Evolutionary conservation across 2,888 invertebrate genomes (phyloP).

Genomic region (Salticus scenicus): DNA sequence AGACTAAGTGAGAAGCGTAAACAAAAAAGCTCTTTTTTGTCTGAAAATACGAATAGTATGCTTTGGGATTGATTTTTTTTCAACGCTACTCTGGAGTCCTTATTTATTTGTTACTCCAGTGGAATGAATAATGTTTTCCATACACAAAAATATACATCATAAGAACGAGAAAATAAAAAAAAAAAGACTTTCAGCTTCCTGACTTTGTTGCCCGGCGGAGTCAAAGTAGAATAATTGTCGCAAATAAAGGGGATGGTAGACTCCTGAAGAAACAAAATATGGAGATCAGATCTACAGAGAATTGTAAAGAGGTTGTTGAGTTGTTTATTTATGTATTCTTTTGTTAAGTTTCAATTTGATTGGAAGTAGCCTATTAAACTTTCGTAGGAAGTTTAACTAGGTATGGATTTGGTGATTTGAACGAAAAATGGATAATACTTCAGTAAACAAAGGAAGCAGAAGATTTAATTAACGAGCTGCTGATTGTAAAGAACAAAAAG

Average conservation of each 20-base stretch:
- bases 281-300: not conserved
- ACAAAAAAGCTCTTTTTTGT: constrained; percentile 57
- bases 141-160: constrained; percentile 17
- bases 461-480: not conserved
- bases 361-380: too few species aligned
- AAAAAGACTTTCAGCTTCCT: constrained; percentile 4
- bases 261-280: not conserved
- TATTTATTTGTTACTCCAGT: constrained; percentile 50
- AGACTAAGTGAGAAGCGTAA: constrained; percentile 62
- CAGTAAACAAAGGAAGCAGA: not conserved
- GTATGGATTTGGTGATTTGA: too few species aligned
- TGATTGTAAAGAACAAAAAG: too few species aligned
- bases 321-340: not conserved
- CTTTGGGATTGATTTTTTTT: constrained; percentile 54
- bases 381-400: too few species aligned
- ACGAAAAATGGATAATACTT: too few species aligned
- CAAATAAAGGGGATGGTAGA: not conserved
- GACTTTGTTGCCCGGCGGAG: not conserved
- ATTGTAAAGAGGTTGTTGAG: not conserved
- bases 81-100: constrained; percentile 34
- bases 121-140: constrained; percentile 49
- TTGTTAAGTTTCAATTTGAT: too few species aligned
- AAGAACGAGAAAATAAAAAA: not conserved
- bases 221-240: not conserved
- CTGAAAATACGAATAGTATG: constrained; percentile 34